Evolutionary conservation across 2,888 invertebrate species (phyloP), one percentile per base, ranked within the genome.

Genomic region (Agrypnus murinus): DNA sequence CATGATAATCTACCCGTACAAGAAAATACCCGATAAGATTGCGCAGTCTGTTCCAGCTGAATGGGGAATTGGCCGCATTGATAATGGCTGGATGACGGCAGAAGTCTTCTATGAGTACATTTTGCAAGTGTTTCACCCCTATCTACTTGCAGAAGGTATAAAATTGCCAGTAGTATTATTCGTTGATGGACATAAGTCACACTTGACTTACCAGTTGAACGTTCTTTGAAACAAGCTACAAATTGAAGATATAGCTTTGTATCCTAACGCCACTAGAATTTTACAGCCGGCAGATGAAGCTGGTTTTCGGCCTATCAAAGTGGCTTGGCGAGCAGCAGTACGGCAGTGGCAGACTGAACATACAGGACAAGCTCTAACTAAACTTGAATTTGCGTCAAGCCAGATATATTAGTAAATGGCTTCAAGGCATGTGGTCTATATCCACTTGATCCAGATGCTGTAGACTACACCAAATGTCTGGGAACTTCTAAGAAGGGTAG

Each of bases 221-320:
- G n/a, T n/a, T n/a, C 36, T 36, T n/a, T 36, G 36, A 8, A 36
- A 8, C n/a, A n/a, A 36, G n/a, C 9, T 36, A 36, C 10, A n/a
- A 6, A 36, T 36, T 36, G 43, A 43, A 43, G n/a, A 14, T n/a
- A 43, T 14, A 43, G 43, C 43, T n/a, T n/a, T n/a, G n/a, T n/a
- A n/a, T n/a, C n/a, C n/a, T n/a, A n/a, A n/a, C n/a, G n/a, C n/a
- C n/a, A 43, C 43, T 2, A 7, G 15, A 2, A 43, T 43, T 6
- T 14, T 43, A 12, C 43, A 43, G 15, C 43, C 15, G n/a, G 43
- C 14, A 43, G 43, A 43, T 43, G 15, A 14, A 43, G 43, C 14
- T 43, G 4, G 7, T 15, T 14, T 43, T 43, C 43, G 43, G 43
- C 43, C 43, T n/a, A n/a, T n/a, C n/a, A n/a, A n/a, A 14, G 12